Percentiles rank a stretch among this genome's conserved stretches.
These are phyloP conservation scores for Trachymyrmex septentrionalis DNA, from an alignment of 1,140 invertebrate species.

Conservation along the genomic window DNA sequence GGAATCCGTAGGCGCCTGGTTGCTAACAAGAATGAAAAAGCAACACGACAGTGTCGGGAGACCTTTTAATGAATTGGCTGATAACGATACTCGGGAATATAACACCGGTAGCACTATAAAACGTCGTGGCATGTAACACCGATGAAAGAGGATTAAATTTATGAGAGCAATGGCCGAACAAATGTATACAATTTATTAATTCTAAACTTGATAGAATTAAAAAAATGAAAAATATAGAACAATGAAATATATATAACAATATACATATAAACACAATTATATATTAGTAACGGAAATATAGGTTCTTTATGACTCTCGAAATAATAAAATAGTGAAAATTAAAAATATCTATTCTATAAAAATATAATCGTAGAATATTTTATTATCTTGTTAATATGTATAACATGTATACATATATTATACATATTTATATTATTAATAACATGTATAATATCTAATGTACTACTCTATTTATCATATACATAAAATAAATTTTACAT, in stretches of 20 bases:
- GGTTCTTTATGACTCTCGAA: too few relatives aligned
- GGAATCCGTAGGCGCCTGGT: constrained; percentile 38
- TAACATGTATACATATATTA: background rate
- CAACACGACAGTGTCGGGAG: constrained; percentile 2
- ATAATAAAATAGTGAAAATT: too few relatives aligned
- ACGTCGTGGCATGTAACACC: constrained; percentile 7
- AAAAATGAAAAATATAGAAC: background rate
- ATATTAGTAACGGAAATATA: too few relatives aligned
- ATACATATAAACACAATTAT: background rate
- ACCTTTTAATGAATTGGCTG: constrained; percentile 68
- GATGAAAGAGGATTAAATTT: constrained; percentile 34
- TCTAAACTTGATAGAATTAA: background rate
- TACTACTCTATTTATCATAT: background rate
- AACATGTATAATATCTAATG: background rate
- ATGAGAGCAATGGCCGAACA: background rate
- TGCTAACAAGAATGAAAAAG: constrained; percentile 10
- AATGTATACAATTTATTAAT: background rate
- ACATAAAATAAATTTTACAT: background rate
- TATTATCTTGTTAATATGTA: too few relatives aligned
- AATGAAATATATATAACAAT: background rate
- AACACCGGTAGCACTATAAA: constrained; percentile 44
- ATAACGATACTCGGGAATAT: constrained; percentile 64
- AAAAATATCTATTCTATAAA: too few relatives aligned
- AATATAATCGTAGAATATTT: too few relatives aligned
- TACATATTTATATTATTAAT: too few relatives aligned